Evolutionary conservation across 2,888 invertebrate genomes (phyloP), one percentile per base, ranked within the genome.

Genomic region (Campoplex nolae): DNA sequence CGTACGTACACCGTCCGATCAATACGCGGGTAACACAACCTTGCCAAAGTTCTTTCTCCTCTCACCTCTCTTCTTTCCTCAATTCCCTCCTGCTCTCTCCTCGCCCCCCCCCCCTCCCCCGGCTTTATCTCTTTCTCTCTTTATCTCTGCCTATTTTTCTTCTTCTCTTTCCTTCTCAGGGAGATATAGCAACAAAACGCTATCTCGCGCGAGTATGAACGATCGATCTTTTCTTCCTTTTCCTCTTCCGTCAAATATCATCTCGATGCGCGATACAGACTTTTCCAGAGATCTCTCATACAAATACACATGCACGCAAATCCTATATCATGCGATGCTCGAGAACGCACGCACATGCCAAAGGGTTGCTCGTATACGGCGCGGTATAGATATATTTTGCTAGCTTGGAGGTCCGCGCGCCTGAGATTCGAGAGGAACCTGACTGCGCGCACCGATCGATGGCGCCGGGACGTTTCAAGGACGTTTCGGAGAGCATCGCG

Each of bases 1-100:
- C 87, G 83, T 88, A 88, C 89, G 83, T 88, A 88, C 89, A 88
- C 81, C 88, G 88, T 90, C 87, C 89, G 90, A 90, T 90, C 90
- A 90, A 90, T 90, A 90, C 89, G 85, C 89, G 85, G 70, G 35
- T 28, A 90, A 81, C 87, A 89, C 88, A 87, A 87, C 86, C 88
- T 87, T 89, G 85, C 89, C 86, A 82, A 79, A 87, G 75, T 86
- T 85, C 84, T 79, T 81, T 86, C 75, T 83, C 80, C 73, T 86
- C 83, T 28, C 56, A n/a, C 70, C 42, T 68, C 38, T 23, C 68
- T 68, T 67, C 67, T 23, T 23, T 23, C 23, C 23, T 23, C 23
- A 23, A 23, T 23, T 23, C 23, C 23, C 23, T 23, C 23, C 77
- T 1, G 48, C 75, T 81, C 84, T 70, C 86, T 67, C 67, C 73